Base-by-base conservation (phyloP, 2,113 vertebrate genomes). In the Muntiacus reevesi region DNA sequence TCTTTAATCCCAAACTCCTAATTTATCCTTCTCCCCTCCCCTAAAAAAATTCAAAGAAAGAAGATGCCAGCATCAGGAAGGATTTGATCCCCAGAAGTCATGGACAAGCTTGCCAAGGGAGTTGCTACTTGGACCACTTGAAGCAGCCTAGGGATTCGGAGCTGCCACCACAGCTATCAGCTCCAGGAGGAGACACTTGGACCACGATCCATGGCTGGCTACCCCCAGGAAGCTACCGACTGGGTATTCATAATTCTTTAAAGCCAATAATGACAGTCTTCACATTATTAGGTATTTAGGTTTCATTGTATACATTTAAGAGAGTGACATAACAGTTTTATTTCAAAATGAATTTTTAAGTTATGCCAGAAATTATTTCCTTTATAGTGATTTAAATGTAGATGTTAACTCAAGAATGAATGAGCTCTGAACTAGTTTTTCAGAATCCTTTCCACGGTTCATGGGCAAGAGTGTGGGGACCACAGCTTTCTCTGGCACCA, bases 61-160 rank as follows among this genome's bases (percentile, higher is more conserved):
- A 71, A 55, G 30, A 74, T 11, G 14, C 19, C 40, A 83, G n/a
- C 50, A 45, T 25, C 40, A 10, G 50, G 19, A 71, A 84, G 19
- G 50, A 14, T 3, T 15, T 43, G 27, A 23, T 71, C 19, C 13
- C 36, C 79, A 84, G 36, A 71, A 23, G 50, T 14, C 47, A 33
- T 2, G 50, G 60, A 71, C 36, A 15, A 50, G 5, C 47, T 57
- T 33, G 79, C 5, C 28, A 55, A 92, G 36, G 52, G n/a, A 85
- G 36, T 45, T 16, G 9, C 52, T 33, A 33, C 19, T 6, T 93
- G 36, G 43, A 40, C 5, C 50, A 57, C 81, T 30, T 45, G 76
- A 55, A 17, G n/a, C 5, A 36, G 12, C 0, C 0, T 27, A 45
- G n/a, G 19, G 47, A 4, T 52, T 19, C 3, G 19, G 27, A n/a